Percentiles rank a stretch among this genome's conserved stretches.
Evolutionary conservation across 1,140 invertebrate genomes (phyloP).

Genomic region (Anoplolepis gracilipes): DNA sequence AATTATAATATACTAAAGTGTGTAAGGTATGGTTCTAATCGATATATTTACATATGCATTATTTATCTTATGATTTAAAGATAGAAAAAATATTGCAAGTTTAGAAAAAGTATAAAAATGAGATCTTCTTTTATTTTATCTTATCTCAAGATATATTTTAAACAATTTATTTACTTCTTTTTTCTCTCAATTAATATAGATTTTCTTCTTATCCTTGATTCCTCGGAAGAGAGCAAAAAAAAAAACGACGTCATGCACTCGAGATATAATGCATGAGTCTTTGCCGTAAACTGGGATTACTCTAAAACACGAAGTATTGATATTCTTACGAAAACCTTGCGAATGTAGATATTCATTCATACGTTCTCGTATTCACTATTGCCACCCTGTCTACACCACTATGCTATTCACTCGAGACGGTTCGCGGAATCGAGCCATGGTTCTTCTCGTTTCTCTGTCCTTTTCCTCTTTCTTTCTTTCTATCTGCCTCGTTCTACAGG

Average conservation of each 20-base stretch:
- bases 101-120: not conserved
- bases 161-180: not conserved
- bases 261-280: slow-evolving; percentile 12
- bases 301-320: slow-evolving; percentile 52
- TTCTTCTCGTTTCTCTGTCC: slow-evolving; percentile 32
- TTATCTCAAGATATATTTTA: not conserved
- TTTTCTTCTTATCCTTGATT: not conserved
- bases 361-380: slow-evolving; percentile 63
- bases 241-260: not conserved
- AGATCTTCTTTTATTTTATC: not conserved
- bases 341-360: slow-evolving; percentile 61
- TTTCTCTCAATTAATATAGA: not conserved
- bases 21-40: not conserved
- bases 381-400: slow-evolving; percentile 64
- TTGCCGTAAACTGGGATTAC: slow-evolving; percentile 14
- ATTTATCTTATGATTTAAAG: not conserved
- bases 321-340: slow-evolving; percentile 69
- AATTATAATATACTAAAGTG: not conserved
- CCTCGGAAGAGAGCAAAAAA: not conserved
- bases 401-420: slow-evolving; percentile 73
- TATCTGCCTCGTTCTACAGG: slow-evolving; percentile 46
- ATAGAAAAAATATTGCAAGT: not conserved
- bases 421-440: slow-evolving; percentile 65
- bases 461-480: slow-evolving; percentile 28
- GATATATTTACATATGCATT: not conserved